A percentile compares a stretch with the other conserved stretches of the same genome.
Evolutionary conservation across 2,113 vertebrate genomes (phyloP).

Genomic region (Columba livia): DNA sequence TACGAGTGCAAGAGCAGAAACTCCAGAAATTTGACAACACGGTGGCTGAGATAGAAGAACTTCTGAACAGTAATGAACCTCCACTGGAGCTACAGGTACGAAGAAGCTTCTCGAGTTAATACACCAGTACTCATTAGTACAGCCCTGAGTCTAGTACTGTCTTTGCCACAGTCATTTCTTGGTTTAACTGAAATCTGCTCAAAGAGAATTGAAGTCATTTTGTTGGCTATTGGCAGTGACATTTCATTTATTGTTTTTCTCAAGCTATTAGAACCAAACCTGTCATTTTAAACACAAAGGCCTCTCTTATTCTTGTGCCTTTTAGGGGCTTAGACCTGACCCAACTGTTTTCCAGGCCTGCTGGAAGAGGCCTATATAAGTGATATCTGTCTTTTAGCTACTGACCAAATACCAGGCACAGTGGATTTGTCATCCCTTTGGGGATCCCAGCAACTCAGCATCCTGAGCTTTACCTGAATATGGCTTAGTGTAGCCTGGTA

Average conservation of each 20-base stretch:
- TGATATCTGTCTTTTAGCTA: background rate
- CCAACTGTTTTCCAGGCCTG: background rate
- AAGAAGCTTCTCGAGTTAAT: background rate
- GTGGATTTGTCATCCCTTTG: background rate
- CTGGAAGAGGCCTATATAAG: background rate
- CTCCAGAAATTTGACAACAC: constrained; percentile 84
- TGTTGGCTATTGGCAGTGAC: background rate
- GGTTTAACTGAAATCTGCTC: background rate
- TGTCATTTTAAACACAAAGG: background rate
- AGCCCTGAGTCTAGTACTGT: background rate
- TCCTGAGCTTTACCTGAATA: background rate
- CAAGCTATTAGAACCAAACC: background rate
- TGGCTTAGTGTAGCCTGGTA: background rate
- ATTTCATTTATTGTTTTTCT: background rate
- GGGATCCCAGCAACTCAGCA: background rate
- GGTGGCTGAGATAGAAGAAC: constrained; percentile 84
- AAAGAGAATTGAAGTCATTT: background rate
- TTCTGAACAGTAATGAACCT: constrained; percentile 86
- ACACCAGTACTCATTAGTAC: accelerated
- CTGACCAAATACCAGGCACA: background rate
- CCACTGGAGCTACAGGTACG: constrained; percentile 91
- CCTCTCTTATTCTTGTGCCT: background rate
- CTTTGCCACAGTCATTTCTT: background rate
- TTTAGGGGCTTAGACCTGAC: background rate
- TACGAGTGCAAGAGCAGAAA: constrained; percentile 81